Evolutionary conservation across 1,140 invertebrate species (phyloP).

Genomic region (Elymnias hypermnestra): DNA sequence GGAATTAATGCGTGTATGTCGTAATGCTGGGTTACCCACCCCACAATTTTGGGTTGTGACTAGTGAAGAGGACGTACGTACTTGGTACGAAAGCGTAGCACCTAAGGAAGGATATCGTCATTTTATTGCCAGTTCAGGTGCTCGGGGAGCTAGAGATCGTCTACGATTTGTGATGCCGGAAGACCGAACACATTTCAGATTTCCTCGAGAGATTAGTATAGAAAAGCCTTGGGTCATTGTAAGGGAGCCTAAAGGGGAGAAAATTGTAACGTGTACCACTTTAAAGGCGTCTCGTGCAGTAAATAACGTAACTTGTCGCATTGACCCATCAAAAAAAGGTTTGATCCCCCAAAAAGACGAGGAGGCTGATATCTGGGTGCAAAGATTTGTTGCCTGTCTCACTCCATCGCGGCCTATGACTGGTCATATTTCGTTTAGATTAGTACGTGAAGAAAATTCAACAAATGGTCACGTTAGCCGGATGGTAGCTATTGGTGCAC

Average conservation of each 20-base stretch:
- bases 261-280: slow-evolving; percentile 87
- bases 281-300: slow-evolving; percentile 84
- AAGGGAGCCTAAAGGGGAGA: slow-evolving; percentile 83
- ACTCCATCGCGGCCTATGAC: slow-evolving; percentile 79
- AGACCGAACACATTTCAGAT: slow-evolving; percentile 78
- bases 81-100: slow-evolving; percentile 82
- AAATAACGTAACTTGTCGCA: slow-evolving; percentile 86
- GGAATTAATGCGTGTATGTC: slow-evolving; percentile 82
- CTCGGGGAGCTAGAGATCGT: slow-evolving; percentile 82
- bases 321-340: slow-evolving; percentile 80
- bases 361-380: slow-evolving; percentile 83
- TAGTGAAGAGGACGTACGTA: slow-evolving; percentile 80
- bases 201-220: slow-evolving; percentile 82
- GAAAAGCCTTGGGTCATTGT: slow-evolving; percentile 86
- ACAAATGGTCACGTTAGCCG: slow-evolving; percentile 56
- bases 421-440: slow-evolving; percentile 85
- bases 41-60: slow-evolving; percentile 81
- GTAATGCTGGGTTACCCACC: slow-evolving; percentile 77
- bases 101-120: slow-evolving; percentile 78
- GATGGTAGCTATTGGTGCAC: slow-evolving; percentile 79
- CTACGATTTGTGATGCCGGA: slow-evolving; percentile 81
- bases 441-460: slow-evolving; percentile 76
- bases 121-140: slow-evolving; percentile 84
- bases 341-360: slow-evolving; percentile 81
- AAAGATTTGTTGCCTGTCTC: slow-evolving; percentile 81